Evolutionary conservation across 1,140 invertebrate genomes (phyloP), one percentile per base, ranked within the genome.

Genomic region (Pogonomyrmex californicus): DNA sequence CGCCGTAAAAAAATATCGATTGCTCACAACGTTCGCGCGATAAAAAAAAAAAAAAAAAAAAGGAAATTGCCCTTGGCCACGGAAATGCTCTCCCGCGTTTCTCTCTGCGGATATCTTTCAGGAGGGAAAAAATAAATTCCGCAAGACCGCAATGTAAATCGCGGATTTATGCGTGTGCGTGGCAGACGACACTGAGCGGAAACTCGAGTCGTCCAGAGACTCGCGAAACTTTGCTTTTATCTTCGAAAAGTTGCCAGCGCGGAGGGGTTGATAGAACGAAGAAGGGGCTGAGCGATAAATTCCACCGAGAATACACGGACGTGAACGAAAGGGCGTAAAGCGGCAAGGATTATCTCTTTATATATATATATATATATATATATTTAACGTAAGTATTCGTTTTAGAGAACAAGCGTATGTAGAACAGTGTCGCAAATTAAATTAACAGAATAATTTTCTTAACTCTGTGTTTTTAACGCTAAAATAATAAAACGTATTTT

Each of bases 141-240:
- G 77, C 23, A 41, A 81, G 76, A 86, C 60, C 86, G 41, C 81
- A 75, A 88, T 90, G 51, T 54, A 86, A 79, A 88, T 63, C 76
- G 4, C 30, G 33, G 89, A 90, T 90, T 90, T 90, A 90, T 86
- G 88, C 89, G 88, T 87, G 73, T 81, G 86, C 86, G 78, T 90
- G 60, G 66, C 54, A 60, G 65, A 54, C 66, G 86, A 71, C 86
- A 54, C 7, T 2, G 63, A 76, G 49, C 88, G 56, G 88, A 86
- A 79, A 86, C 89, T 81, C 75, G 47, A 83, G 33, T 73, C 70
- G 68, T 66, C 60, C 66, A n/a, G 68, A 85, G 81, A 66, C 58
- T 36, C 85, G 47, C 77, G 71, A 90, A 90, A 90, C 88, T 90
- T 90, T 86, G 88, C 89, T 90, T 90, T 90, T 90, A 90, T 90